Base-by-base conservation (phyloP, 64 coral and sea anemone genomes). In the Stichodactyla mertensii region DNA sequence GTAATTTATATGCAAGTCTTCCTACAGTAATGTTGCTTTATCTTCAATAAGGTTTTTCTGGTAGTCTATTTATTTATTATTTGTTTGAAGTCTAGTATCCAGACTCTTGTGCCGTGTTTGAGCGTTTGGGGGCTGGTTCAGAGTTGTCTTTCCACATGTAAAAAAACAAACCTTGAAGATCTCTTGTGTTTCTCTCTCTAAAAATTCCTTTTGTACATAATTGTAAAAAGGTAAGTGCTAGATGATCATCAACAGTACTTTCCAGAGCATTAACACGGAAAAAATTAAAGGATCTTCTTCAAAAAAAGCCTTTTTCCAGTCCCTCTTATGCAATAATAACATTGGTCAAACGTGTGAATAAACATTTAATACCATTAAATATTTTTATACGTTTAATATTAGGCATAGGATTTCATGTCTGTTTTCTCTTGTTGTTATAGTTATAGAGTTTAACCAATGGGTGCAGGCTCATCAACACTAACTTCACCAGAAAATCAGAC, bases 401-500 rank as follows among this genome's bases (percentile, higher is more conserved):
- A 36, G 31, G 31, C 31, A 36, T 36, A 36, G 31, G 2, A 36
- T 36, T 58, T 58, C 0, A 8, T 58, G 8, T 58, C 57, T 58
- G 8, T 58, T 15, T 58, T 58, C 22, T 22, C 22, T 66, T 66
- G 5, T 66, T n/a, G 1, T 5, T 66, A n/a, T 66, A 6, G 0
- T n/a, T 5, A 64, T 15, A 64, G n/a, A n/a, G 4, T 8, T 20
- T 20, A 64, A 16, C 52, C 23, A 24, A 95, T 96, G 94, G 94
- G 94, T 58, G 57, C 91, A 20, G 79, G 79, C 31, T 77, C 80
- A 51, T 96, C 94, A 57, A 88, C 88, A 24, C 85, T 80, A 87
- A 79, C 77, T 19, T 18, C 53, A 71, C 0, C 83, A 77, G 94
- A 88, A 58, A 62, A 52, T 14, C 80, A 79, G 24, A 14, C 80